Evolutionary conservation across 37 sponge, comb jelly and placozoan genomes (phyloP).

Genomic region (Diacarnus erythraeanus): DNA sequence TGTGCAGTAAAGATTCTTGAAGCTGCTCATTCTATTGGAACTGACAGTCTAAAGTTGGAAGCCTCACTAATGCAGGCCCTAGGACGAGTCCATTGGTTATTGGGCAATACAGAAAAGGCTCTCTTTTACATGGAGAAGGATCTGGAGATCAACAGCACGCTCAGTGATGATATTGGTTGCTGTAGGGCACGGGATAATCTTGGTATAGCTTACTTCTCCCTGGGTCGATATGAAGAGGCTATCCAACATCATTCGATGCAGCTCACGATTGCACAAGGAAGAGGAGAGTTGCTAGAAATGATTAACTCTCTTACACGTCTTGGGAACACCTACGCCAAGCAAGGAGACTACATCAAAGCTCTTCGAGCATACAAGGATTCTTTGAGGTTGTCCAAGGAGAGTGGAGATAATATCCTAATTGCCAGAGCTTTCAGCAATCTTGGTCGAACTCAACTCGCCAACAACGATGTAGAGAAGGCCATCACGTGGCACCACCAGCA

Average conservation of each 20-base stretch:
- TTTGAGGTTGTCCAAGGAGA: slow-evolving; percentile 49
- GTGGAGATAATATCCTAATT: slow-evolving; percentile 44
- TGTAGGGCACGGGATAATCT: slow-evolving; percentile 80
- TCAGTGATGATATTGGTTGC: slow-evolving; percentile 70
- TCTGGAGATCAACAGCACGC: slow-evolving; percentile 60
- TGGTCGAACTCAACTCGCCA: slow-evolving; percentile 21
- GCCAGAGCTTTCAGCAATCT: slow-evolving; percentile 46
- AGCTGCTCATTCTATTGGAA: slow-evolving; percentile 80
- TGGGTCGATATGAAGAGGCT: slow-evolving; percentile 69
- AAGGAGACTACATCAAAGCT: slow-evolving; percentile 54
- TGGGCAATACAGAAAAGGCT: slow-evolving; percentile 70
- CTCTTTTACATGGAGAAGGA: slow-evolving; percentile 85
- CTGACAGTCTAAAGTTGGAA: slow-evolving; percentile 90
- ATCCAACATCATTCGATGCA: slow-evolving; percentile 73
- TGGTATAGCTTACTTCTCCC: slow-evolving; percentile 59
- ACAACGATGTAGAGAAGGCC: slow-evolving; percentile 73
- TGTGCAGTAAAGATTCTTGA: slow-evolving; percentile 81
- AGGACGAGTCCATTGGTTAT: slow-evolving; percentile 86
- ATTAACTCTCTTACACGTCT: slow-evolving; percentile 74
- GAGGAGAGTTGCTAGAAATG: slow-evolving; percentile 52
- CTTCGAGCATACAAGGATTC: slow-evolving; percentile 82
- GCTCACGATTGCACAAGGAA: slow-evolving; percentile 49
- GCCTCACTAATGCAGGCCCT: slow-evolving; percentile 90
- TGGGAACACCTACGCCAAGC: slow-evolving; percentile 68
- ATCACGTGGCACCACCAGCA: slow-evolving; percentile 80